Evolutionary conservation across 1,140 invertebrate genomes (phyloP).

Genomic region (Orchestia grillus): DNA sequence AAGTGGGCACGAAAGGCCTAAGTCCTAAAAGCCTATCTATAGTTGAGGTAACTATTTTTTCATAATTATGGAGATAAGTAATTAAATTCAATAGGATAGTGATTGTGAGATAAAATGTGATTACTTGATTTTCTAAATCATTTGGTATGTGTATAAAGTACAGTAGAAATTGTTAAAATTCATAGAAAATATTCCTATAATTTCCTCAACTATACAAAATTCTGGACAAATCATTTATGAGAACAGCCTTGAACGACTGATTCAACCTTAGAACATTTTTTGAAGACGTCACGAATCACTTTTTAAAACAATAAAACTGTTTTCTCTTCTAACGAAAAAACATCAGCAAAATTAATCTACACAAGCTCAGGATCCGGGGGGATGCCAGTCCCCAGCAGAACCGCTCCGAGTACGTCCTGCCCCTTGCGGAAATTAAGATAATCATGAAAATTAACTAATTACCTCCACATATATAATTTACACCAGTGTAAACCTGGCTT

Average conservation of each 20-base stretch:
- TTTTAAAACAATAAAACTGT: background rate
- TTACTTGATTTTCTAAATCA: too few relatives aligned
- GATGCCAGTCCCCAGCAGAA: background rate
- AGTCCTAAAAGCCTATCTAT: too few relatives aligned
- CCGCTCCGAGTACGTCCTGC: background rate
- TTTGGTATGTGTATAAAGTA: too few relatives aligned
- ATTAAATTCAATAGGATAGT: too few relatives aligned
- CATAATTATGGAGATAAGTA: too few relatives aligned
- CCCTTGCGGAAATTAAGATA: background rate
- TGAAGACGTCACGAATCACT: background rate
- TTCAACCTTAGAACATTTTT: background rate
- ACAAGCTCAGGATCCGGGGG: conserved; percentile 5
- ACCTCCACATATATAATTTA: background rate
- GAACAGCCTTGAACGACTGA: background rate
- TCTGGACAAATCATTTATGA: too few relatives aligned
- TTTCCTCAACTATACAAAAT: too few relatives aligned
- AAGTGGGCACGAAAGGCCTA: too few relatives aligned
- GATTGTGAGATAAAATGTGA: too few relatives aligned
- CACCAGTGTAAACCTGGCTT: background rate
- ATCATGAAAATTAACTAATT: background rate
- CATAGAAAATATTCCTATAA: too few relatives aligned
- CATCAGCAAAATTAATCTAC: background rate
- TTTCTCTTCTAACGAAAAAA: background rate
- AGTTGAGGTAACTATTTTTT: too few relatives aligned
- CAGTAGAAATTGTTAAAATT: too few relatives aligned